Conservation (phyloP, 2,797 vertebrate genomes). For the Muscicapa comitata region DNA sequence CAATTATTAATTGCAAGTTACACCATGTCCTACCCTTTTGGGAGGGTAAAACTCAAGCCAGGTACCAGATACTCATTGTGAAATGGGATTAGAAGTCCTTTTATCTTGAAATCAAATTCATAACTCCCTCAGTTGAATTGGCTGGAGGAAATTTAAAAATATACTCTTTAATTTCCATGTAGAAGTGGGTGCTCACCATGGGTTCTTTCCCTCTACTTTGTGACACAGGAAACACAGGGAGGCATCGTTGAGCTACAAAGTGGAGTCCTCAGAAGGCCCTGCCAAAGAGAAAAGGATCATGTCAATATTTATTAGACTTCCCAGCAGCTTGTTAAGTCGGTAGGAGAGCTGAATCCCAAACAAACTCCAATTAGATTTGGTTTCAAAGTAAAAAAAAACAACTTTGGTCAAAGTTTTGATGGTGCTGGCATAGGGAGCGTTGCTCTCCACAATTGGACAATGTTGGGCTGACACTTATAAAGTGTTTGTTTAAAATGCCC, state of each 20-base stretch:
- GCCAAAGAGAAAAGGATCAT: not conserved
- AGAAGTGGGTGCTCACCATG: not conserved
- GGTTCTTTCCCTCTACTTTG: not conserved
- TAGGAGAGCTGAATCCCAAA: slow-evolving; percentile 52
- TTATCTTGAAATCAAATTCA: not conserved
- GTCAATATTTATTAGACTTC: slow-evolving; percentile 58
- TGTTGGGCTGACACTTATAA: accelerated
- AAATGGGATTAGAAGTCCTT: not conserved
- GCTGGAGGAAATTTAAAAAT: not conserved
- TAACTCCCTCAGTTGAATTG: not conserved
- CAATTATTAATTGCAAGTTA: not conserved
- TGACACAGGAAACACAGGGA: slow-evolving; percentile 2
- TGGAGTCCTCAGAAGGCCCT: not conserved
- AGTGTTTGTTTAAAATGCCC: accelerated
- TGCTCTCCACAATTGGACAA: not conserved
- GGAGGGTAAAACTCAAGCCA: not conserved
- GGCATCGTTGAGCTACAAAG: not conserved
- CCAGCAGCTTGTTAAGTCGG: slow-evolving; percentile 37
- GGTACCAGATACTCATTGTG: not conserved
- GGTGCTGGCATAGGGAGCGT: accelerated
- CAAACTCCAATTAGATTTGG: slow-evolving; percentile 46
- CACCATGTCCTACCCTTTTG: not conserved
- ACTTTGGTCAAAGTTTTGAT: not conserved
- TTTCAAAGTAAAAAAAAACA: slow-evolving; percentile 48
- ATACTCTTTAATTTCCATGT: not conserved